Base-by-base conservation (phyloP, 2,888 invertebrate genomes). In the Rhogogaster chlorosoma region DNA sequence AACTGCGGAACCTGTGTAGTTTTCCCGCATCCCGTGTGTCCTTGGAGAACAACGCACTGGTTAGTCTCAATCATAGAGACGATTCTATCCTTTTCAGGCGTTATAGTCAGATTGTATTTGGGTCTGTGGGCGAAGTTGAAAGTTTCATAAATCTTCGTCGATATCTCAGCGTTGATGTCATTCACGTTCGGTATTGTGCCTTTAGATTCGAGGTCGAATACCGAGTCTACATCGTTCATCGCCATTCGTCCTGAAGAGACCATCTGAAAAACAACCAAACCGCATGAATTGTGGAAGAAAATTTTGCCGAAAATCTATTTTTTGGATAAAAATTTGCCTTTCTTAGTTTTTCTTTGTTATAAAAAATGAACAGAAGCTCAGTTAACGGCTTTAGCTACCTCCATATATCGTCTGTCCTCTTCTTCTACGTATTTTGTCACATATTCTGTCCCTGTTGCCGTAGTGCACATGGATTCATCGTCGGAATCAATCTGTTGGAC, bases 1-100 rank as follows among this genome's bases (percentile, higher is more conserved):
- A 96, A 98, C 92, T 99, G 99, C 0, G 99, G 98, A 0, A 98
- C 97, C 93, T 97, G 96, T 0, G 98, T 98, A 0, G 98, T 98
- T 93, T 98, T 98, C 26, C 99, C 99, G 92, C 99, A 99, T 0
- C 99, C 99, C 0, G 99, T 99, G 0, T 97, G 96, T 0, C 99
- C 99, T 93, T 98, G 97, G 71, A 99, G 96, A 15, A 99, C 95
- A 0, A 97, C 95, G 0, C 98, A 97, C 83, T 96, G 95, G 91
- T 96, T 96, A 0, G 95, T 94, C 26, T 95, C 94, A 12, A 99
- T 95, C 78, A 95, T 94, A 3, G 95, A 93, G 2, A 98, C 88
- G 84, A 99, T 97, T 95, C 97, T 90, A 9, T 91, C 88, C 85
- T 87, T 89, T 80, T 88, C 87, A 4, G 88, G 73, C 29, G 87